Evolutionary conservation across 1,140 invertebrate genomes (phyloP), one percentile per base, ranked within the genome.

Genomic region (Telenomus remus): DNA sequence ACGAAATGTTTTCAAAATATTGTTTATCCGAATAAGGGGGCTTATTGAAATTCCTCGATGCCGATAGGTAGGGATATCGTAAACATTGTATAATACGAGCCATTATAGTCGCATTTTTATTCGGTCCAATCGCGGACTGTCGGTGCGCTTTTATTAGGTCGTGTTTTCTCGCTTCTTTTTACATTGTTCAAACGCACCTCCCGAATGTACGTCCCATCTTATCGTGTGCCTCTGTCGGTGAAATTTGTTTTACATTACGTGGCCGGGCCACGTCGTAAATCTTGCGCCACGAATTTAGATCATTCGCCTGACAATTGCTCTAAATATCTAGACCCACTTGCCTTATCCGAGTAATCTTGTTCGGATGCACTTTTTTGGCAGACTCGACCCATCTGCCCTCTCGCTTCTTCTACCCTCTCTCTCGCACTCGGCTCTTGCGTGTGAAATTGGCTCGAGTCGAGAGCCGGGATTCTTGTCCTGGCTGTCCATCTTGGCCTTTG

Each of bases 381-480:
- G 54, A 69, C 42, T 9, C 3, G 8, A 1, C 9, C 3, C 60
- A 11, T 51, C 44, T 47, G 44, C 56, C 19, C 14, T 35, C 6
- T 51, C 15, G 42, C n/a, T 0, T 44, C 59, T 59, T 74, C 66
- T 46, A 68, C 44, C 42, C 13, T 11, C 12, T 44, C 43, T 66
- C 53, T 60, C 51, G n/a, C 50, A 15, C 63, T 33, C 44, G 42
- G 39, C 42, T 64, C 60, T 65, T 76, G 50, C 69, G 69, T 78
- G 75, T 78, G 75, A 78, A 78, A 73, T 78, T 78, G 69, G 64
- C 68, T 55, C 57, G 64, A 78, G 75, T 78, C 69, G 75, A 73
- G 64, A 65, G 66, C 60, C 35, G 11, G 49, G 64, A 75, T 75
- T 75, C 71, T 68, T 75, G 71, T 75, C 65, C 60, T 43, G 60